A percentile compares a stretch with the other conserved stretches of the same genome.
phyloP scores from a whole-genome alignment of 2,888 invertebrate species.

The Heliconius hortense region DNA sequence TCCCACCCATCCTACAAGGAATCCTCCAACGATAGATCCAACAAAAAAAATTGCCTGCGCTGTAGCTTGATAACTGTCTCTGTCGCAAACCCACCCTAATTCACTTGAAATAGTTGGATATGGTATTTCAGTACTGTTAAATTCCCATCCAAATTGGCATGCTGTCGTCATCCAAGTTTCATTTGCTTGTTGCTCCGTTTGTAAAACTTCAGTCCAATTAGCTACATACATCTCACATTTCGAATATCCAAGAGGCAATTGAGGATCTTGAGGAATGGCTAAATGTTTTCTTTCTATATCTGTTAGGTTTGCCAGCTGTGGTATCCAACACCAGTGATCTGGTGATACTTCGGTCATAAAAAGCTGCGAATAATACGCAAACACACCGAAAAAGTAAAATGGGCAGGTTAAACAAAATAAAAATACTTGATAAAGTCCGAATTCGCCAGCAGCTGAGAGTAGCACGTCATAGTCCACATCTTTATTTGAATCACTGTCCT shows the following conservation, averaged over 20 bases:
- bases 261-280: conserved; percentile 56
- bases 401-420: conserved; percentile 58
- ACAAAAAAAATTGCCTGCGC: conserved; percentile 65
- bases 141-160: conserved; percentile 67
- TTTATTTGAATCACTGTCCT: conserved; percentile 23
- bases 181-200: conserved; percentile 48
- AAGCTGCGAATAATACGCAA: conserved; percentile 60
- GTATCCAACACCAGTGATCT: conserved; percentile 67
- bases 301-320: conserved; percentile 60
- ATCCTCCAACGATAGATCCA: conserved; percentile 65
- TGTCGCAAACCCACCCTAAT: conserved; percentile 67
- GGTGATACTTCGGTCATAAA: conserved; percentile 63
- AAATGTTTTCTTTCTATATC: conserved; percentile 54
- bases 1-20: conserved; percentile 61
- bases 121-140: conserved; percentile 64
- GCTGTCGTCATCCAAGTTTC: conserved; percentile 51
- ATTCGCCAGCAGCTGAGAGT: conserved; percentile 61
- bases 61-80: conserved; percentile 61
- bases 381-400: conserved; percentile 61
- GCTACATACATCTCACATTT: conserved; percentile 58
- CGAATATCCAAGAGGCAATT: conserved; percentile 58
- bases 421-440: conserved; percentile 60
- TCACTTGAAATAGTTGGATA: conserved; percentile 66
- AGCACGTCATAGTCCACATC: conserved; percentile 59
- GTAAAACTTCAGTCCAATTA: conserved; percentile 61